A percentile compares a stretch with the other conserved stretches of the same genome.
Evolutionary conservation across 2,797 vertebrate genomes (phyloP).

Genomic region (Leptodactylus fallax): DNA sequence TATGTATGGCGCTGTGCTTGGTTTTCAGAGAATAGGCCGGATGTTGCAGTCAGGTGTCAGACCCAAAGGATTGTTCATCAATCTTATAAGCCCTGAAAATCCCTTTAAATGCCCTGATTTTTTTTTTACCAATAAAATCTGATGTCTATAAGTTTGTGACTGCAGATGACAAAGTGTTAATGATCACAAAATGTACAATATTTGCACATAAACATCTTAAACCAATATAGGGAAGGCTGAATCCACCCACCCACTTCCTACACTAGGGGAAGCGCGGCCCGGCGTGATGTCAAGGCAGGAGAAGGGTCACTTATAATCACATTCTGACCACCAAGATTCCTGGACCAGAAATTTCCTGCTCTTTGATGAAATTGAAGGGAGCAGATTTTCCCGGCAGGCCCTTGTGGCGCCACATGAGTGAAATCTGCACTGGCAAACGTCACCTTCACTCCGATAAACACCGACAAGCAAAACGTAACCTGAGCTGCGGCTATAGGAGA

Average conservation of each 20-base stretch:
- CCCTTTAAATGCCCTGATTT: too few relatives aligned
- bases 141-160: too few relatives aligned
- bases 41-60: too few relatives aligned
- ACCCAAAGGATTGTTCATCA: too few relatives aligned
- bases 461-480: slow-evolving; percentile 4
- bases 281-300: slow-evolving; percentile 20
- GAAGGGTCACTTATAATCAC: slow-evolving; percentile 27
- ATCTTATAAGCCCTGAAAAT: too few relatives aligned
- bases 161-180: too few relatives aligned
- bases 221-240: not conserved
- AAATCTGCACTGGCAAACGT: slow-evolving; percentile 47
- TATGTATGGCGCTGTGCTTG: too few relatives aligned
- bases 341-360: slow-evolving; percentile 43
- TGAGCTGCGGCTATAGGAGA: not conserved
- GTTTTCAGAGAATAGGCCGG: too few relatives aligned
- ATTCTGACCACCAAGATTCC: slow-evolving; percentile 45
- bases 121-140: too few relatives aligned
- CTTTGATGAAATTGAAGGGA: slow-evolving; percentile 51
- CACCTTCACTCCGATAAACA: slow-evolving; percentile 31
- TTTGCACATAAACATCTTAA: not conserved
- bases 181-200: too few relatives aligned
- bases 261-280: slow-evolving; percentile 1
- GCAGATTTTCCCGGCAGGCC: slow-evolving; percentile 45
- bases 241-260: not conserved
- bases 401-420: slow-evolving; percentile 40